Conservation (phyloP, 92 coral and sea anemone genomes). For the Blastomussa wellsi region DNA sequence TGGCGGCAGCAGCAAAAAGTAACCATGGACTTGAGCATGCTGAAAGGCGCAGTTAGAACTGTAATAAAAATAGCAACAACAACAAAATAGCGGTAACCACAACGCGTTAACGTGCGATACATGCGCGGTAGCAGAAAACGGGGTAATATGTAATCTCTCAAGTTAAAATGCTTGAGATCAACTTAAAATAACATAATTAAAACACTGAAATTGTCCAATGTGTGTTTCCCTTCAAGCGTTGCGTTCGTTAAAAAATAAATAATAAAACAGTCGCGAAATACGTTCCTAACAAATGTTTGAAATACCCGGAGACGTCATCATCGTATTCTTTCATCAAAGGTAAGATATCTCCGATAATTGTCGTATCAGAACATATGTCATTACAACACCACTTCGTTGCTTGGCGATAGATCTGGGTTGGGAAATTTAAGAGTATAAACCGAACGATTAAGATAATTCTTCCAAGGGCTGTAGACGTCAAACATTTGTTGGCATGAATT, state of each 20-base stretch:
- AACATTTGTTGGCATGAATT: too few relatives aligned
- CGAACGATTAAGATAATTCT: not conserved
- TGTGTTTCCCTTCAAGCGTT: not conserved
- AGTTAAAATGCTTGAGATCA: not conserved
- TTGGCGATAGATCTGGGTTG: not conserved
- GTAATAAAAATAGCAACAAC: too few relatives aligned
- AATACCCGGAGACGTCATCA: not conserved
- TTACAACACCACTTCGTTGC: not conserved
- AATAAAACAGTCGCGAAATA: not conserved
- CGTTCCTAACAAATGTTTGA: too few relatives aligned
- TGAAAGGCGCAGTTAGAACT: too few relatives aligned
- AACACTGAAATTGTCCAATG: too few relatives aligned
- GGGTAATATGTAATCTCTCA: not conserved
- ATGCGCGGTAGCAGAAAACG: not conserved
- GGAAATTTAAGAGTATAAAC: not conserved
- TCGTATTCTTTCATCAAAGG: not conserved
- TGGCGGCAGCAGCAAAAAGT: too few relatives aligned
- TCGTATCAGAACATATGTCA: not conserved
- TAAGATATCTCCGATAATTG: not conserved
- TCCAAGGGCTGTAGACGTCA: not conserved
- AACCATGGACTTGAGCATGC: too few relatives aligned
- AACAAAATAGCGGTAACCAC: too few relatives aligned
- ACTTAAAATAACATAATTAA: not conserved
- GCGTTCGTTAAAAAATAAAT: not conserved
- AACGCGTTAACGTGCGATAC: not conserved